phyloP scores from a whole-genome alignment of 2,113 vertebrate species.

The Caretta caretta region DNA sequence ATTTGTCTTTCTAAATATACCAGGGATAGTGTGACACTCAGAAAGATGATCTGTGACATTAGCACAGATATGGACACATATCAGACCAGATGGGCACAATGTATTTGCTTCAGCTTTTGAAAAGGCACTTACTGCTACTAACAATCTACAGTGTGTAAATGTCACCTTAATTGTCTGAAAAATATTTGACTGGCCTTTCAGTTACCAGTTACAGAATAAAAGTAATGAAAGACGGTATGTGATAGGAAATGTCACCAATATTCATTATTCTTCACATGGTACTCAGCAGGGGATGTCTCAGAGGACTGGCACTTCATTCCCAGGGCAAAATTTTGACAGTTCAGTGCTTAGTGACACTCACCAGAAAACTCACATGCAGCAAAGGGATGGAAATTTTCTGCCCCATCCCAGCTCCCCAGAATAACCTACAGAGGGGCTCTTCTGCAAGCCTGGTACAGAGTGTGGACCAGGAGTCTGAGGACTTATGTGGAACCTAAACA shows the following conservation, averaged over 20 bases:
- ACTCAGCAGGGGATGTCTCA: not conserved
- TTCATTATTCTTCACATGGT: accelerated
- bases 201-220: conserved; percentile 62
- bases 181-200: conserved; percentile 66
- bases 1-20: not conserved
- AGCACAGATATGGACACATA: not conserved
- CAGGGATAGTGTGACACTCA: not conserved
- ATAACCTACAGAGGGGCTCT: not conserved
- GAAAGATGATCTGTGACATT: not conserved
- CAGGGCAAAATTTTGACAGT: conserved; percentile 16
- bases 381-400: not conserved
- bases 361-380: not conserved
- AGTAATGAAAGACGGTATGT: conserved; percentile 30
- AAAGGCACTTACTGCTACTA: conserved; percentile 30
- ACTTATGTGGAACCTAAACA: not conserved
- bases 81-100: not conserved
- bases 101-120: not conserved
- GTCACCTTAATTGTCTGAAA: conserved; percentile 64
- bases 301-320: not conserved
- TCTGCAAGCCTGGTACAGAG: not conserved
- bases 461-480: not conserved
- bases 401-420: not conserved
- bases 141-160: conserved; percentile 37
- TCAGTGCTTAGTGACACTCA: not conserved
- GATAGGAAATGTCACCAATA: conserved; percentile 19